Conservation (phyloP, 1,140 invertebrate genomes). For the Diorhabda carinulata region DNA sequence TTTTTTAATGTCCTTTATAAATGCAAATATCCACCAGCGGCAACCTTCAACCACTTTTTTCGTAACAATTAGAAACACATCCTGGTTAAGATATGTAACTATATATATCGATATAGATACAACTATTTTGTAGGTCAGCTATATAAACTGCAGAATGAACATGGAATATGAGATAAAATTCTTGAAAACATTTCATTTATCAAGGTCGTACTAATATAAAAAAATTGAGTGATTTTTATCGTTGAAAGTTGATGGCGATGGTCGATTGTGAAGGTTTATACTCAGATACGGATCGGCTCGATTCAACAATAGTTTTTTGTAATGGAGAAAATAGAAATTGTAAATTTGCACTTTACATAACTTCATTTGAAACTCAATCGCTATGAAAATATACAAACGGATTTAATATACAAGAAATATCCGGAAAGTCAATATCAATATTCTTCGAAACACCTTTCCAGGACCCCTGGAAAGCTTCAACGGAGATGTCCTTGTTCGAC, state of each 20-base stretch:
- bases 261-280: constrained; percentile 2
- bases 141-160: neutral
- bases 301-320: no score
- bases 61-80: neutral
- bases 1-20: neutral
- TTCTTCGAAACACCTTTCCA: no score
- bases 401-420: no score
- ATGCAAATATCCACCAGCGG: neutral
- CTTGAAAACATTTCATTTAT: neutral
- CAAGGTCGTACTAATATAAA: neutral
- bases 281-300: neutral
- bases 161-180: neutral
- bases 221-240: neutral
- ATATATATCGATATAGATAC: neutral
- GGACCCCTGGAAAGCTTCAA: no score
- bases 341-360: no score
- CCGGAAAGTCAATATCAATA: no score
- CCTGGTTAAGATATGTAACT: neutral
- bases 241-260: neutral
- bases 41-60: constrained; percentile 2
- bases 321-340: no score
- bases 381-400: no score
- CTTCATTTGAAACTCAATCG: no score
- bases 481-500: no score
- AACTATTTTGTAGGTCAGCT: neutral